Evolutionary conservation across 2,888 invertebrate genomes (phyloP), one percentile per base, ranked within the genome.

Genomic region (Aquatica leii): DNA sequence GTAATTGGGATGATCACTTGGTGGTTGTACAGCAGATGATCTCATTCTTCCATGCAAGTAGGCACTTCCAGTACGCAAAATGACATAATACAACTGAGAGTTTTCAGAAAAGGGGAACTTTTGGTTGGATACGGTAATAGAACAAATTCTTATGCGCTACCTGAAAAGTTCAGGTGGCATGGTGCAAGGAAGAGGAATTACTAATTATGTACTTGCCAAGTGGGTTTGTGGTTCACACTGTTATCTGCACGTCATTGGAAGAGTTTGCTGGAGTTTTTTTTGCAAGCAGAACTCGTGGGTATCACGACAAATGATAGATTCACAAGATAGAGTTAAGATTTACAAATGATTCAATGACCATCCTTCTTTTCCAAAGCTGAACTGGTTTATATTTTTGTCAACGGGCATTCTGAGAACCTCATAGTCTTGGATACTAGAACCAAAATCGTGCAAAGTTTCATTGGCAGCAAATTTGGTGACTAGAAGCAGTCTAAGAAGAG

Each of bases 331-430:
- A 46, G 37, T 49, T 24, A 69, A 65, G 41, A 53, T 71, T 40
- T 8, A 35, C 6, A 54, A 66, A 18, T 73, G 69, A 67, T 68
- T 73, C 20, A 34, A 41, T 43, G 17, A 54, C 11, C 69, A 69
- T 66, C 41, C 67, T 59, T 67, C 70, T 57, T 73, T 73, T 58
- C 61, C 69, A 15, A 58, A 63, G n/a, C 24, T 43, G 35, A 18
- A 59, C 21, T 41, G 50, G 34, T 51, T 71, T 12, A 57, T 69
- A 49, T 72, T 68, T 8, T 57, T 73, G 37, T 40, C 59, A 48
- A 14, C 43, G 14, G 43, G 17, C 11, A 43, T 71, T 3, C 46
- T 66, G 11, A 69, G 71, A 35, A 55, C 60, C 18, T 37, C 61
- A 65, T 55, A 17, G 59, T 69, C 14, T 15, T 43, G 18, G 63